These are phyloP conservation scores for Aplidium turbinatum DNA, from an alignment of 23 tunicate genomes.

Conservation along the genomic window DNA sequence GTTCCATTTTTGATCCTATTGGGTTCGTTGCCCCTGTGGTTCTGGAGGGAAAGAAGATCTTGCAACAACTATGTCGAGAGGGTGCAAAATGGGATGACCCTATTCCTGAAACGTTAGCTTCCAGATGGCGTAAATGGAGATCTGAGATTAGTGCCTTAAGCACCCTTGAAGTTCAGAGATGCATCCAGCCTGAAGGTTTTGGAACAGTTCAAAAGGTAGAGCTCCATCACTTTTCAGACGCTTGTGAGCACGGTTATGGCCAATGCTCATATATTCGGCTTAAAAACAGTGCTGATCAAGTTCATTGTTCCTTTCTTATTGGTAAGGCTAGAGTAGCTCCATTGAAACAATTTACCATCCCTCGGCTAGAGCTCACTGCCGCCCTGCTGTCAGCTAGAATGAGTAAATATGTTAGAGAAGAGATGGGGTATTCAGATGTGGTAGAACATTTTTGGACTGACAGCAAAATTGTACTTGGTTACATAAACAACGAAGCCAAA, in stretches of 20 bases:
- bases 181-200: conserved; percentile 25
- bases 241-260: conserved; percentile 26
- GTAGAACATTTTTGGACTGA: conserved; percentile 13
- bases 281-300: background rate
- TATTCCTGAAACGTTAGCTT: background rate
- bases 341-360: conserved; percentile 20
- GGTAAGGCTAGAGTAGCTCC: conserved; percentile 46
- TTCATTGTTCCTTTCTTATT: conserved; percentile 24
- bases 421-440: background rate
- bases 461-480: conserved; percentile 22
- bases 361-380: conserved; percentile 19
- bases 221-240: conserved; percentile 39
- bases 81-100: conserved; percentile 15
- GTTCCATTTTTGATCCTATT: conserved; percentile 28
- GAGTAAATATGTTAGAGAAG: background rate
- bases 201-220: background rate
- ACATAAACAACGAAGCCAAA: conserved; percentile 14
- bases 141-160: background rate
- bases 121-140: conserved; percentile 26
- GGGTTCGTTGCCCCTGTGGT: conserved; percentile 23
- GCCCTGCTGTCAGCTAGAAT: conserved; percentile 18
- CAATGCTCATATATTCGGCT: conserved; percentile 22
- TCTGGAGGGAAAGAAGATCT: conserved; percentile 5
- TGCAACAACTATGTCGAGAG: conserved; percentile 14
- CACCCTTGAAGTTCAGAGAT: conserved; percentile 15